A percentile compares a stretch with the other conserved stretches of the same genome.
Evolutionary conservation across 2,888 invertebrate species (phyloP).

Genomic region (Cantharis lateralis): DNA sequence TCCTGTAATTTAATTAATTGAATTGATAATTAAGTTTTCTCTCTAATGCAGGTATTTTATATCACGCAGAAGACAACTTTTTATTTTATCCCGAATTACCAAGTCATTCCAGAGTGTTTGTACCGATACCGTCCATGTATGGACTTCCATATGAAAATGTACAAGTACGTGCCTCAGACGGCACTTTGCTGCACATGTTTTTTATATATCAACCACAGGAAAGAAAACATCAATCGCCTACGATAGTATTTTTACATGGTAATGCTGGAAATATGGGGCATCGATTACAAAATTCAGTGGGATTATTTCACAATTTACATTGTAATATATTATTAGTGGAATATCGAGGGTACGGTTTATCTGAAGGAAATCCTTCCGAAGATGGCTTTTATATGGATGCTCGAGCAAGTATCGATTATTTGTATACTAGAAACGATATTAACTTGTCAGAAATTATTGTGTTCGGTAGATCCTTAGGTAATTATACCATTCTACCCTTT

Average conservation of each 20-base stretch:
- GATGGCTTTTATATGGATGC: slow-evolving; percentile 87
- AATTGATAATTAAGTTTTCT: slow-evolving; percentile 5
- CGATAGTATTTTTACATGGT: slow-evolving; percentile 90
- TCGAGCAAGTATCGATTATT: slow-evolving; percentile 83
- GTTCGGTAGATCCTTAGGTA: slow-evolving; percentile 87
- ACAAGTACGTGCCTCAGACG: slow-evolving; percentile 75
- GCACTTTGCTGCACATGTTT: slow-evolving; percentile 78
- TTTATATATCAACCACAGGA: slow-evolving; percentile 76
- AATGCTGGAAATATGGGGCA: slow-evolving; percentile 98
- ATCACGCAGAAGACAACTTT: slow-evolving; percentile 83
- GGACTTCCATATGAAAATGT: slow-evolving; percentile 86
- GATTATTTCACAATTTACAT: slow-evolving; percentile 78
- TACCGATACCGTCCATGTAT: slow-evolving; percentile 84
- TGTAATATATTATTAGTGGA: slow-evolving; percentile 93
- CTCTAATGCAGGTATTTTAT: slow-evolving; percentile 69
- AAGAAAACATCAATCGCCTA: slow-evolving; percentile 73
- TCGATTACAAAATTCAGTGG: slow-evolving; percentile 84
- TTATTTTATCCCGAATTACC: slow-evolving; percentile 91
- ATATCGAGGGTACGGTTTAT: slow-evolving; percentile 92
- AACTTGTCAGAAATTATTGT: slow-evolving; percentile 83
- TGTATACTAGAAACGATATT: slow-evolving; percentile 79
- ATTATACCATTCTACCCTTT: slow-evolving; percentile 18
- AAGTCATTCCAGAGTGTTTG: slow-evolving; percentile 83
- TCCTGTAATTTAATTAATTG: not conserved
- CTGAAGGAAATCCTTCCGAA: slow-evolving; percentile 87